Evolutionary conservation across 2,888 invertebrate genomes (phyloP).

Genomic region (Apotomis turbidana): DNA sequence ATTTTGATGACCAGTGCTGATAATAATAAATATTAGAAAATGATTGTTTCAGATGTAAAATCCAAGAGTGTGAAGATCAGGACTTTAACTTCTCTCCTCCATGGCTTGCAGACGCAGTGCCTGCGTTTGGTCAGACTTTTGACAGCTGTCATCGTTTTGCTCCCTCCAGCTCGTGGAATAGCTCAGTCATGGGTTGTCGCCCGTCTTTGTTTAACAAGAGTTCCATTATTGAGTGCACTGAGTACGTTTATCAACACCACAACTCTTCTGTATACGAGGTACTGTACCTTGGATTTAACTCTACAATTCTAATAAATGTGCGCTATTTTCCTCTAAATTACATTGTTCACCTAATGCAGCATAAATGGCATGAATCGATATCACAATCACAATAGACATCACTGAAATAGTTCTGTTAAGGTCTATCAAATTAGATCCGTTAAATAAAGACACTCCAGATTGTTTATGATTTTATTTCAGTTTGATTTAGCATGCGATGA

Average conservation of each 20-base stretch:
- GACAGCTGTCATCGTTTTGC: slow-evolving; percentile 27
- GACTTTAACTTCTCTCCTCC: slow-evolving; percentile 6
- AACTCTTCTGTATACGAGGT: slow-evolving; percentile 37
- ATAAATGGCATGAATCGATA: too few species aligned
- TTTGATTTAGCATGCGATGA: slow-evolving; percentile 80
- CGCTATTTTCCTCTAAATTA: too few species aligned
- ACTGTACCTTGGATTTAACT: neutral
- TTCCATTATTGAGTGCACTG: slow-evolving; percentile 8
- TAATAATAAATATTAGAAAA: too few species aligned
- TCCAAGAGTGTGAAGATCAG: slow-evolving; percentile 27
- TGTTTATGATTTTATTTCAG: slow-evolving; percentile 56
- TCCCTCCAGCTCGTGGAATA: neutral
- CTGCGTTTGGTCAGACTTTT: slow-evolving; percentile 7
- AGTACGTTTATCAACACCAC: slow-evolving; percentile 27
- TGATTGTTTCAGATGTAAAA: slow-evolving; percentile 20
- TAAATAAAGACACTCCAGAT: too few species aligned
- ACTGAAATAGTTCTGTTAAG: too few species aligned
- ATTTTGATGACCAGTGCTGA: too few species aligned
- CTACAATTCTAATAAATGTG: too few species aligned
- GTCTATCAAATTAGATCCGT: too few species aligned
- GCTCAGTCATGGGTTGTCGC: neutral
- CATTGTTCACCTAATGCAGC: too few species aligned
- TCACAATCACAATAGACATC: too few species aligned
- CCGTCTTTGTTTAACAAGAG: slow-evolving; percentile 9
- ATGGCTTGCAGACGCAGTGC: slow-evolving; percentile 25